Percentiles rank a stretch among this genome's conserved stretches.
phyloP scores from a whole-genome alignment of 2,888 invertebrate genomes.

The Lepeophtheirus nordmannii region DNA sequence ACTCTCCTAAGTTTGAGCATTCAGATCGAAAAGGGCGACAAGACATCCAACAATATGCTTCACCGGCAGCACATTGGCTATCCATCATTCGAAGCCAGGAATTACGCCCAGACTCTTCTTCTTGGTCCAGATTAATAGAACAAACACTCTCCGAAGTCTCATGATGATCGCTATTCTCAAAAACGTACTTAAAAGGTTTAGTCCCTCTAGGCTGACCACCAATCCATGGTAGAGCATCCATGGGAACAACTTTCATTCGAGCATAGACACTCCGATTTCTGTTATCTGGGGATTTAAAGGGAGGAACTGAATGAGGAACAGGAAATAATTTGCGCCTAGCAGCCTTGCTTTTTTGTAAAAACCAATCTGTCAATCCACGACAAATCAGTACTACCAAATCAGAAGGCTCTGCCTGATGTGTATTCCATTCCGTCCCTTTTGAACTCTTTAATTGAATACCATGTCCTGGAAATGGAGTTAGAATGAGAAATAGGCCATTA shows the following conservation, averaged over 20 bases:
- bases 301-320: conserved; percentile 20
- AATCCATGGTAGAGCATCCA: conserved; percentile 15
- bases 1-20: neutral
- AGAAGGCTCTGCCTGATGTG: neutral
- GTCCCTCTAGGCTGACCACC: neutral
- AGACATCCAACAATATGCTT: conserved; percentile 18
- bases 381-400: conserved; percentile 10
- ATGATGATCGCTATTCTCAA: neutral
- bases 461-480: conserved; percentile 20
- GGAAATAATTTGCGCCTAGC: conserved; percentile 5
- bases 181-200: conserved; percentile 9
- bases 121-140: neutral
- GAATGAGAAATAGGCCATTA: conserved; percentile 15
- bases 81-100: neutral
- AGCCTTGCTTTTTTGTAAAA: neutral
- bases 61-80: neutral
- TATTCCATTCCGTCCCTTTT: conserved; percentile 2
- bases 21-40: conserved; percentile 2
- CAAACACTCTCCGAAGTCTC: neutral
- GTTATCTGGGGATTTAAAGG: neutral
- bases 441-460: conserved; percentile 6
- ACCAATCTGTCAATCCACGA: conserved; percentile 22
- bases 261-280: conserved; percentile 14
- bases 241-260: conserved; percentile 23
- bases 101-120: neutral